Evolutionary conservation across 2,113 vertebrate species (phyloP).

Genomic region (Petaurus breviceps): DNA sequence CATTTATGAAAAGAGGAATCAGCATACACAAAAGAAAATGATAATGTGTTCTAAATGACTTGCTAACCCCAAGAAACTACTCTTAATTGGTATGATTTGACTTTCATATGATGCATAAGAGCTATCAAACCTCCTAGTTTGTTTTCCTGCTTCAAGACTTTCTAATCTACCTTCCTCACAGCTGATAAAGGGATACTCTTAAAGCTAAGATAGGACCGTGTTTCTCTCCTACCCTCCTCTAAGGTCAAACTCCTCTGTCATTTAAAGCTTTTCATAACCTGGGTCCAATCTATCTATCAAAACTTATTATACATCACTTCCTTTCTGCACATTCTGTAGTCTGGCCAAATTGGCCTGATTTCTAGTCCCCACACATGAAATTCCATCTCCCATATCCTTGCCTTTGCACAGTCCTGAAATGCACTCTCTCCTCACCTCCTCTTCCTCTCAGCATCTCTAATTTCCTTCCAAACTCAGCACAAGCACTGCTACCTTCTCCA

Average conservation of each 20-base stretch:
- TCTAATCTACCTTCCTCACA: not conserved
- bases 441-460: not conserved
- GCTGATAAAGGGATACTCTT: not conserved
- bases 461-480: not conserved
- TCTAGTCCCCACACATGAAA: not conserved
- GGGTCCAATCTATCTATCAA: not conserved
- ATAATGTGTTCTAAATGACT: not conserved
- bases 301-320: not conserved
- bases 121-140: not conserved
- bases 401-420: not conserved
- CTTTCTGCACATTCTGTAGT: not conserved
- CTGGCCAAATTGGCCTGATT: not conserved
- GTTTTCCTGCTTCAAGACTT: not conserved
- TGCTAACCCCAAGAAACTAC: not conserved
- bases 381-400: not conserved
- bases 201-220: not conserved
- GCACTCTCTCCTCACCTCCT: not conserved
- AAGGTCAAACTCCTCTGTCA: not conserved
- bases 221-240: not conserved
- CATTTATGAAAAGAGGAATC: constrained; percentile 15
- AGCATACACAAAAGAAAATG: not conserved
- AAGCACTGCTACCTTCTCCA: not conserved
- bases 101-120: not conserved
- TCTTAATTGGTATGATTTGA: not conserved
- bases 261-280: not conserved